A percentile compares a stretch with the other conserved stretches of the same genome.
Conservation (phyloP, 2,113 vertebrate species). For the Corydoras sp. region DNA sequence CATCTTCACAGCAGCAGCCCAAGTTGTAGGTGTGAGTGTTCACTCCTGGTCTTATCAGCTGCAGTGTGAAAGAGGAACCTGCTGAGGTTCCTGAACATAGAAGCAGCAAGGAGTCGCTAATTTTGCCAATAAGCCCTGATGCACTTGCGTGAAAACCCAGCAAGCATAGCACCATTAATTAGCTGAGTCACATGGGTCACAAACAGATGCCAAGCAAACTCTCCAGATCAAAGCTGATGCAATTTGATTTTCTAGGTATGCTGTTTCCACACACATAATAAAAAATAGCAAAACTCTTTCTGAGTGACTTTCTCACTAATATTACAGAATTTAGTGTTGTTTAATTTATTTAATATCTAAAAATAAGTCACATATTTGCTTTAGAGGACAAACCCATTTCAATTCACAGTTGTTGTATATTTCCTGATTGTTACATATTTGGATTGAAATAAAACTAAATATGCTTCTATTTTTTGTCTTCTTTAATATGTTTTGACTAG, state of each 20-base stretch:
- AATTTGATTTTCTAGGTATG: not conserved
- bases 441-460: too few relatives aligned
- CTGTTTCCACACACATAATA: too few relatives aligned
- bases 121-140: constrained; percentile 32
- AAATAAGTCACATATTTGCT: too few relatives aligned
- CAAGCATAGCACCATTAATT: constrained; percentile 48
- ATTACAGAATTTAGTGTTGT: too few relatives aligned
- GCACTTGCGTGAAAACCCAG: constrained; percentile 49
- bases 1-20: not conserved
- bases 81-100: constrained; percentile 20
- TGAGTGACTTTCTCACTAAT: too few relatives aligned
- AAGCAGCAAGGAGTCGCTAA: constrained; percentile 34
- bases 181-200: constrained; percentile 41
- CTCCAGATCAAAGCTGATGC: constrained; percentile 3
- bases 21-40: constrained; percentile 16
- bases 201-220: constrained; percentile 15
- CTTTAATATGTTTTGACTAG: too few relatives aligned
- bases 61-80: constrained; percentile 24
- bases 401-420: too few relatives aligned
- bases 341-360: too few relatives aligned
- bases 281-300: too few relatives aligned
- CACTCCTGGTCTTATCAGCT: constrained; percentile 41
- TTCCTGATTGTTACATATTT: too few relatives aligned
- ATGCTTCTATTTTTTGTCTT: too few relatives aligned
- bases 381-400: too few relatives aligned